Evolutionary conservation across 2,797 vertebrate species (phyloP).

Genomic region (Limosa lapponica): DNA sequence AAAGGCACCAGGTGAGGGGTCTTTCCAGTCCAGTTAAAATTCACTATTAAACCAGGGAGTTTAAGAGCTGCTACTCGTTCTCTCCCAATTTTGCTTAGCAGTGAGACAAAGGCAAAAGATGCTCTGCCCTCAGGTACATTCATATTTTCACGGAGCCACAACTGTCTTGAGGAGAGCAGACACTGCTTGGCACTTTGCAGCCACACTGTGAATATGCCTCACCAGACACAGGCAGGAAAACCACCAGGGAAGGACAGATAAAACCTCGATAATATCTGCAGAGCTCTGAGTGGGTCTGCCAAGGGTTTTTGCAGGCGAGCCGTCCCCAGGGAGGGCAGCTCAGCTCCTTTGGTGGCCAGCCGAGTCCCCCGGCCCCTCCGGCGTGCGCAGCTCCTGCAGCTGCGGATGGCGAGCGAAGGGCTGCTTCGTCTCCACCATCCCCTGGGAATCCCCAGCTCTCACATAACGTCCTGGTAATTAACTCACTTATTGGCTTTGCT

Average conservation of each 20-base stretch:
- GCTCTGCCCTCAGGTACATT: background rate
- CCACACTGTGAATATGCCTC: background rate
- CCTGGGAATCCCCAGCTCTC: conserved; percentile 49
- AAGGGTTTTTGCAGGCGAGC: background rate
- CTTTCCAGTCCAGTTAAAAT: background rate
- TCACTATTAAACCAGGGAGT: background rate
- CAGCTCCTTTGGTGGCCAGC: background rate
- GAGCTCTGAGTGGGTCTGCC: fast-evolving
- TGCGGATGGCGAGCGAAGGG: background rate
- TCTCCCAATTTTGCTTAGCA: background rate
- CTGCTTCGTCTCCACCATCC: background rate
- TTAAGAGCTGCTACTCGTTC: background rate
- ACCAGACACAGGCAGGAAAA: background rate
- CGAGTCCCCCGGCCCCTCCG: fast-evolving
- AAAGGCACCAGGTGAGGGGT: background rate
- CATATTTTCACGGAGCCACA: background rate
- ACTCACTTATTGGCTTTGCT: conserved; percentile 73
- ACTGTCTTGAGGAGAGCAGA: background rate
- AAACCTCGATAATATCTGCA: fast-evolving
- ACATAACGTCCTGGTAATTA: conserved; percentile 62
- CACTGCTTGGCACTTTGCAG: background rate
- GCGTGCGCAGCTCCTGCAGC: fast-evolving
- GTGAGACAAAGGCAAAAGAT: background rate
- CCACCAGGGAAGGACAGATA: background rate
- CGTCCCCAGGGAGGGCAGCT: background rate